These are phyloP conservation scores for Aromia moschata DNA, from an alignment of 2,888 invertebrate genomes.

Conservation along the genomic window DNA sequence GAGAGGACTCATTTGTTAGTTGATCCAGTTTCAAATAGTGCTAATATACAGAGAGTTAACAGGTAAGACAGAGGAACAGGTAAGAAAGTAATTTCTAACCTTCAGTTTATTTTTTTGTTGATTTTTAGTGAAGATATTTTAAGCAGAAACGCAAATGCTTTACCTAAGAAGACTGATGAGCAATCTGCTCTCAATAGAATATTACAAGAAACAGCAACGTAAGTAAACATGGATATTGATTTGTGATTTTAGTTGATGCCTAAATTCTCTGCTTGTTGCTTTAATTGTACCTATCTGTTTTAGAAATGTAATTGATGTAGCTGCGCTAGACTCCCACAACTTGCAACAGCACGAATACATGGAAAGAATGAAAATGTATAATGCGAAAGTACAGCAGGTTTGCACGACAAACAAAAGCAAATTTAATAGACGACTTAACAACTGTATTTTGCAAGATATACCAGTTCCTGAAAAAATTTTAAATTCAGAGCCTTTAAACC, in stretches of 20 bases:
- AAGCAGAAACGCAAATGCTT: constrained; percentile 70
- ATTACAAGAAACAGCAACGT: constrained; percentile 91
- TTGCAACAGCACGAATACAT: constrained; percentile 89
- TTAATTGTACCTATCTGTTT: constrained; percentile 32
- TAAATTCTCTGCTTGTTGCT: not conserved
- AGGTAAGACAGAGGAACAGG: too few relatives aligned
- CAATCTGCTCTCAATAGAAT: constrained; percentile 90
- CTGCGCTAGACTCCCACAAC: constrained; percentile 87
- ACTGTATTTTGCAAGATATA: constrained; percentile 75
- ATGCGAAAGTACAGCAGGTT: constrained; percentile 66
- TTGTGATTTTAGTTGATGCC: not conserved
- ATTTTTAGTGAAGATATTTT: constrained; percentile 71
- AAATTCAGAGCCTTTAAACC: constrained; percentile 69
- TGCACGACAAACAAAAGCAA: constrained; percentile 61
- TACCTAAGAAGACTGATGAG: constrained; percentile 85
- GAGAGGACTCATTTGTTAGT: constrained; percentile 83
- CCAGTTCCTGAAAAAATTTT: constrained; percentile 78
- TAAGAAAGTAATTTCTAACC: too few relatives aligned
- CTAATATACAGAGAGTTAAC: constrained; percentile 75
- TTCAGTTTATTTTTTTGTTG: constrained; percentile 37
- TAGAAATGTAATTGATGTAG: constrained; percentile 95
- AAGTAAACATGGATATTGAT: constrained; percentile 56
- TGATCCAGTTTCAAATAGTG: constrained; percentile 80
- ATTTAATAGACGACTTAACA: constrained; percentile 60
- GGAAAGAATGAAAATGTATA: constrained; percentile 81